Percentiles rank a stretch among this genome's conserved stretches.
Conservation (phyloP, 92 coral and sea anemone genomes). For the Montipora capitata region DNA sequence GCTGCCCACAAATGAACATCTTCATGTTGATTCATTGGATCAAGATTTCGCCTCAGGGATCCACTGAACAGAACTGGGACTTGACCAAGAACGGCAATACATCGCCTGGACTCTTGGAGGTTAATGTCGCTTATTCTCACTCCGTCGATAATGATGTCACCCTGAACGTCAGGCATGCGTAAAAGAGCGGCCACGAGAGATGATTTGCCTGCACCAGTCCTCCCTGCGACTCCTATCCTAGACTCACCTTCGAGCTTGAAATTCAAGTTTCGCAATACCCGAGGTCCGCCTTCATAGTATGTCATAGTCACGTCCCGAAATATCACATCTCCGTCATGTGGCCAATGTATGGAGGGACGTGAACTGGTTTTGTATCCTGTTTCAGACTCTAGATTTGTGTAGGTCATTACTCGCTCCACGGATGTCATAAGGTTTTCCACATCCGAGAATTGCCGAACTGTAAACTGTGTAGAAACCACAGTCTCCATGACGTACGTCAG, state of each 20-base stretch:
- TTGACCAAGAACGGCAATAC: background rate
- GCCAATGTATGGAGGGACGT: background rate
- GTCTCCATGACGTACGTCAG: constrained; percentile 1
- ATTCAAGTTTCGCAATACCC: background rate
- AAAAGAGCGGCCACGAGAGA: background rate
- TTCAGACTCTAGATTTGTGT: background rate
- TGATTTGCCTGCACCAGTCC: background rate
- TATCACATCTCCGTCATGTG: background rate
- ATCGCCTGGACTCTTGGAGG: background rate
- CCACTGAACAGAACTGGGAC: background rate
- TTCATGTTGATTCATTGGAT: background rate
- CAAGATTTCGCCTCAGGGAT: background rate
- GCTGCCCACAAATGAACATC: background rate
- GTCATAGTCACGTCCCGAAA: background rate
- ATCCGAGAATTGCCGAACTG: background rate
- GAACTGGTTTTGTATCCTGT: background rate
- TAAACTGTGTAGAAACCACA: background rate
- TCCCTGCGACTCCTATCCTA: background rate
- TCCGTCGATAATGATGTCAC: background rate
- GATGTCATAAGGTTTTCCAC: background rate
- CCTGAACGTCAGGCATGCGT: constrained; percentile 10
- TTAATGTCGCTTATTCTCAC: background rate
- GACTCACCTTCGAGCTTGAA: background rate
- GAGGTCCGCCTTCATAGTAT: background rate
- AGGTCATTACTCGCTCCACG: background rate